These are phyloP conservation scores for Drosophila multiciliata DNA, from an alignment of 2,888 invertebrate species.

Conservation along the genomic window DNA sequence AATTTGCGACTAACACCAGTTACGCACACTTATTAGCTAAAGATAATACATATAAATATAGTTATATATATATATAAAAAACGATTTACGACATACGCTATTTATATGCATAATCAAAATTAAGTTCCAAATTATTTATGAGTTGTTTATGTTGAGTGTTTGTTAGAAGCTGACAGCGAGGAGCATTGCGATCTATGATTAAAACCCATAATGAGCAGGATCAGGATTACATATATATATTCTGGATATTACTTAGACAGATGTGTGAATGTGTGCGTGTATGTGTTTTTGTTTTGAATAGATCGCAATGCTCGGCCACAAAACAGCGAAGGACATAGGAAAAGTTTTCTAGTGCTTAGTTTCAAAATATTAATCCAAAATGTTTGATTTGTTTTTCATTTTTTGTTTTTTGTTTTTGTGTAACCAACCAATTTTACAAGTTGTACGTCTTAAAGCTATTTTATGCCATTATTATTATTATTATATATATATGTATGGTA, in stretches of 20 bases:
- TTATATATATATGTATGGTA: constrained; percentile 22
- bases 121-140: constrained; percentile 22
- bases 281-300: constrained; percentile 3
- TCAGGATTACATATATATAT: constrained; percentile 22
- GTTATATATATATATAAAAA: constrained; percentile 20
- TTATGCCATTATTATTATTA: constrained; percentile 40
- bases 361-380: constrained; percentile 55
- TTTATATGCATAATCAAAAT: constrained; percentile 32
- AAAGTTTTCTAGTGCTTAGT: constrained; percentile 69
- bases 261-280: constrained; percentile 15
- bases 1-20: constrained; percentile 84
- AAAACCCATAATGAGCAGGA: constrained; percentile 40
- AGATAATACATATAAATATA: constrained; percentile 6
- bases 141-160: constrained; percentile 37
- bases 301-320: constrained; percentile 27
- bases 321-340: constrained; percentile 63
- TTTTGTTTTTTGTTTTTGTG: constrained; percentile 18
- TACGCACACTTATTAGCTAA: constrained; percentile 76
- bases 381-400: constrained; percentile 18
- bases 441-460: constrained; percentile 57
- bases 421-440: constrained; percentile 72
- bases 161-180: constrained; percentile 31
- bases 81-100: constrained; percentile 37
- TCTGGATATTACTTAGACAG: constrained; percentile 20
- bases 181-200: constrained; percentile 43